Conservation (phyloP, 2,113 vertebrate species). For the Oncorhynchus tshawytscha region DNA sequence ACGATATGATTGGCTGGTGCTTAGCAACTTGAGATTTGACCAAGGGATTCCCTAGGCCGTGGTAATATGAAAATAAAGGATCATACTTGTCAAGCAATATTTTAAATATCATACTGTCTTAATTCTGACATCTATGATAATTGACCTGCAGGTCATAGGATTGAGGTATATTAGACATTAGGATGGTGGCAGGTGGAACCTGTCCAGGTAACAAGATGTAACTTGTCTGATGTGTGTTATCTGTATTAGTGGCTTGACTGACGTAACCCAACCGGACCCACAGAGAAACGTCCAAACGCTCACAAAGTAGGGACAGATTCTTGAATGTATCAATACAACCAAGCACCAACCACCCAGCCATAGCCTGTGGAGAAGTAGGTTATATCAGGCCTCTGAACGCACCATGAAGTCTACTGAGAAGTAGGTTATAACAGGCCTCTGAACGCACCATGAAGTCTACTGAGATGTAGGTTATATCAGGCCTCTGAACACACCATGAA, state of each 20-base stretch:
- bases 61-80: not conserved
- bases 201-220: not conserved
- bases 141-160: conserved; percentile 21
- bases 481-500: not conserved
- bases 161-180: conserved; percentile 17
- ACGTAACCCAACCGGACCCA: conserved; percentile 11
- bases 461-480: too few species aligned
- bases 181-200: conserved; percentile 1
- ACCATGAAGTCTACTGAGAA: not conserved
- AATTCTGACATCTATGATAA: not conserved
- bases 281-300: not conserved
- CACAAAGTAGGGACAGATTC: conserved; percentile 23
- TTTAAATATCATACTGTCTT: conserved; percentile 42
- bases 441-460: not conserved
- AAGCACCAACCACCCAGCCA: conserved; percentile 19
- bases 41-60: conserved; percentile 13
- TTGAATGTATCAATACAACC: conserved; percentile 63
- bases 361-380: not conserved
- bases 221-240: conserved; percentile 6
- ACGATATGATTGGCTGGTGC: conserved; percentile 16
- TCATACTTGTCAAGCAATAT: conserved; percentile 43
- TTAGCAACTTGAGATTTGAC: conserved; percentile 2
- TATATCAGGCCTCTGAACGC: too few species aligned
- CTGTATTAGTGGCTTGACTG: conserved; percentile 8
- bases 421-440: too few species aligned